Percentiles rank a stretch among this genome's conserved stretches.
Conservation (phyloP, 2,113 vertebrate species). For the Bostrychus sinensis region DNA sequence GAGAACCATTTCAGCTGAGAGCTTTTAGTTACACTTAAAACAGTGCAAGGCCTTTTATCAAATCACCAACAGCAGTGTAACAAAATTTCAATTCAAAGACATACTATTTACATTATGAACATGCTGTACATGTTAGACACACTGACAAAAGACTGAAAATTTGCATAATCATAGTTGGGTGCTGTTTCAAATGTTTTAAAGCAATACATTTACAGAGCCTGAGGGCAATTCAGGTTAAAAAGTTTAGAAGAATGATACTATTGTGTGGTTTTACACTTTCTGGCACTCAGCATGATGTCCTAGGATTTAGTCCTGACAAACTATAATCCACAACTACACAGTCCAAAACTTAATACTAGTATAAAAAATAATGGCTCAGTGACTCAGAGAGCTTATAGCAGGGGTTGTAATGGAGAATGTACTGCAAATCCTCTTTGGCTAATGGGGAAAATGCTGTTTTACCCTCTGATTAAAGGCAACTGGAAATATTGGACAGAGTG, state of each 20-base stretch:
- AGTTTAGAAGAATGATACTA: no score
- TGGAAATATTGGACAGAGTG: slow-evolving; percentile 34
- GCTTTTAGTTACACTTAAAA: slow-evolving; percentile 72
- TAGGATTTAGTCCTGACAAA: slow-evolving; percentile 1
- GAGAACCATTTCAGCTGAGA: slow-evolving; percentile 26
- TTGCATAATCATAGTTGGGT: slow-evolving; percentile 31
- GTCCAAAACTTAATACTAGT: slow-evolving; percentile 25
- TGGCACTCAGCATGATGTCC: slow-evolving; percentile 27
- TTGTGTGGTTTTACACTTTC: slow-evolving; percentile 14
- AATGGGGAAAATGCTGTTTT: slow-evolving; percentile 50
- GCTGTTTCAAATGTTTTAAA: background rate
- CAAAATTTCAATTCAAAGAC: slow-evolving; percentile 9
- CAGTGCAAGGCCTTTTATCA: slow-evolving; percentile 64
- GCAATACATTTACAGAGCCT: background rate
- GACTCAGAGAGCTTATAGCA: background rate
- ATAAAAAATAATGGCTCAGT: slow-evolving; percentile 49
- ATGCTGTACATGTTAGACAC: slow-evolving; percentile 17
- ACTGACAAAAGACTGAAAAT: slow-evolving; percentile 6
- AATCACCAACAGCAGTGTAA: slow-evolving; percentile 21
- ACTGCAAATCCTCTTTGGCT: slow-evolving; percentile 60
- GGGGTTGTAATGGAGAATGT: background rate
- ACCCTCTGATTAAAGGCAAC: slow-evolving; percentile 56
- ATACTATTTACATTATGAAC: slow-evolving; percentile 45
- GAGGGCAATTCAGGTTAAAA: background rate
- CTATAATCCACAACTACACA: background rate